phyloP scores from a whole-genome alignment of 2,797 vertebrate species.

The Liparis tanakae region DNA sequence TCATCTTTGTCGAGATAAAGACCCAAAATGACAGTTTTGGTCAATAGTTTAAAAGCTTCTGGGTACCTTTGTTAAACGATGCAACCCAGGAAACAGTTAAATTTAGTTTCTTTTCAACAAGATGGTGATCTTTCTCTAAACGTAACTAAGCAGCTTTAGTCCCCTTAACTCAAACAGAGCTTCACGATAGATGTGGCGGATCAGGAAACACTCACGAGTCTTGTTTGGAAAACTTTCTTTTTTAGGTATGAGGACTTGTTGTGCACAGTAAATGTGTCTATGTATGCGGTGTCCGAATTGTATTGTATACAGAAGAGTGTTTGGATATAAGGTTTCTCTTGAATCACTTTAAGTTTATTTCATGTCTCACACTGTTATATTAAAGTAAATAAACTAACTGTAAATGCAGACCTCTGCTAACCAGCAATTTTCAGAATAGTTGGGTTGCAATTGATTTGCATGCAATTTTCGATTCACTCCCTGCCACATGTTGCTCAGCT shows the following conservation, averaged over 20 bases:
- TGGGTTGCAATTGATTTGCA: slow-evolving; percentile 27
- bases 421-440: slow-evolving; percentile 24
- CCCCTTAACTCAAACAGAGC: neutral
- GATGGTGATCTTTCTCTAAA: neutral
- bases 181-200: neutral
- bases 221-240: slow-evolving; percentile 3
- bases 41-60: slow-evolving; percentile 13
- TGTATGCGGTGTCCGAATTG: neutral
- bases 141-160: neutral
- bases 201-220: neutral
- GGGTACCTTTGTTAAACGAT: neutral
- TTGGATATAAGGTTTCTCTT: slow-evolving; percentile 7
- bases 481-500: slow-evolving; percentile 42
- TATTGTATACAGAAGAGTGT: neutral
- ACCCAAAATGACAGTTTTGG: neutral
- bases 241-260: slow-evolving; percentile 3
- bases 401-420: slow-evolving; percentile 26
- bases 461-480: slow-evolving; percentile 35
- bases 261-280: slow-evolving; percentile 6
- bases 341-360: slow-evolving; percentile 3
- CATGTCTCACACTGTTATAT: neutral
- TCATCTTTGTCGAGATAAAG: neutral
- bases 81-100: neutral
- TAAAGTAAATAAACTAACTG: slow-evolving; percentile 21
- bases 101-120: neutral